phyloP scores from a whole-genome alignment of 2,888 invertebrate genomes.

The Tanaodytes sp. region DNA sequence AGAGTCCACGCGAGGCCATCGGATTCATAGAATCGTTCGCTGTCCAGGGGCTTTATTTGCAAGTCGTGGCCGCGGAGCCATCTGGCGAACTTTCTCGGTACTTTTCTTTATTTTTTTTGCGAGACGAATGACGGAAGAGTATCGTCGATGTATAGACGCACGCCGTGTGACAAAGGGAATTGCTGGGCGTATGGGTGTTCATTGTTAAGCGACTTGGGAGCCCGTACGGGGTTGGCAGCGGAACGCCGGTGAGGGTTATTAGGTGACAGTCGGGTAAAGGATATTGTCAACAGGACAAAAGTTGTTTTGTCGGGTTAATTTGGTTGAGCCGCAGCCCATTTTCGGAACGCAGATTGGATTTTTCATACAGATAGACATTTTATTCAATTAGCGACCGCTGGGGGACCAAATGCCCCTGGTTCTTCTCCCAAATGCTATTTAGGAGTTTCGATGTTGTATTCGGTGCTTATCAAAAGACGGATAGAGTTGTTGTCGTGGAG shows the following conservation, averaged over 20 bases:
- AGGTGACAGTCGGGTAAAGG: conserved; percentile 44
- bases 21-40: conserved; percentile 23
- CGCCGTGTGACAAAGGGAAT: conserved; percentile 35
- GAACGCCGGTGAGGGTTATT: conserved; percentile 40
- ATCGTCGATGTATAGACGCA: conserved; percentile 32
- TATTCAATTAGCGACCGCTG: conserved; percentile 18
- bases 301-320: conserved; percentile 42
- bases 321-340: conserved; percentile 33
- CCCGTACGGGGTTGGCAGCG: conserved; percentile 21
- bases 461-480: neutral
- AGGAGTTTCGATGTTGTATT: conserved; percentile 25
- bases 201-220: conserved; percentile 36
- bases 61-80: conserved; percentile 31
- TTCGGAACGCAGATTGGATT: conserved; percentile 33
- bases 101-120: too few relatives aligned
- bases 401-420: conserved; percentile 10
- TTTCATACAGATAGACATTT: conserved; percentile 38
- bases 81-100: conserved; percentile 28
- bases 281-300: conserved; percentile 40
- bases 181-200: conserved; percentile 43
- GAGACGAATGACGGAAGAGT: conserved; percentile 43
- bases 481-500: neutral
- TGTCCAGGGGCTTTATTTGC: conserved; percentile 20
- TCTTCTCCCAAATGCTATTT: conserved; percentile 10
- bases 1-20: conserved; percentile 17